A percentile compares a stretch with the other conserved stretches of the same genome.
Evolutionary conservation across 2,888 invertebrate genomes (phyloP).

Genomic region (Archips crataeganus): DNA sequence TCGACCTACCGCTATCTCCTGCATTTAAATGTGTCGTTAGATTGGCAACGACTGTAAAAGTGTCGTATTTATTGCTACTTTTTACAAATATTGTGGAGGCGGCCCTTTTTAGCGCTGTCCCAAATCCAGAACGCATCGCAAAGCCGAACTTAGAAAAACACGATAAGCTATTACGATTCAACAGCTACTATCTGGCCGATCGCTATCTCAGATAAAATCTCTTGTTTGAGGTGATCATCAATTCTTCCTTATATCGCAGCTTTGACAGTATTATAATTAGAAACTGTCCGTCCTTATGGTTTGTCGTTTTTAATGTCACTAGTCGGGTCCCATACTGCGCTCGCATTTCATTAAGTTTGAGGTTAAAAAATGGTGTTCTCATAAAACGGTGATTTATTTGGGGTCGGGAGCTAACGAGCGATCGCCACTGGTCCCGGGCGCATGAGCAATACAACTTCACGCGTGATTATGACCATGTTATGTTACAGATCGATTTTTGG

Average conservation of each 20-base stretch:
- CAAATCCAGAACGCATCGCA: conserved; percentile 29
- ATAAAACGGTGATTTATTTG: conserved; percentile 84
- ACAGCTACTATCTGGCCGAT: conserved; percentile 74
- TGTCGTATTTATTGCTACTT: conserved; percentile 36
- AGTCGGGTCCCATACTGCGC: conserved; percentile 83
- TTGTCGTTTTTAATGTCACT: conserved; percentile 85
- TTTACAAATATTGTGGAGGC: conserved; percentile 22
- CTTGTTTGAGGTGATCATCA: conserved; percentile 79
- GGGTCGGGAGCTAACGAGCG: conserved; percentile 82
- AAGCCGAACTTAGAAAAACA: conserved; percentile 60
- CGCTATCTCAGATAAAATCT: conserved; percentile 77
- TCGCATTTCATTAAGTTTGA: conserved; percentile 83
- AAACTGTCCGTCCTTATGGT: conserved; percentile 82
- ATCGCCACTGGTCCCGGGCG: conserved; percentile 68
- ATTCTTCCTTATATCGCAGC: conserved; percentile 80
- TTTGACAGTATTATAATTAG: conserved; percentile 86
- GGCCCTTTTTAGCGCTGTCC: conserved; percentile 28
- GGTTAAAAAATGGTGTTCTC: conserved; percentile 81
- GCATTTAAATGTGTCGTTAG: conserved; percentile 8
- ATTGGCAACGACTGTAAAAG: conserved; percentile 14
- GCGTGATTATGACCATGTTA: conserved; percentile 32
- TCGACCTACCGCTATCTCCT: background rate
- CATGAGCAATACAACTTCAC: conserved; percentile 41
- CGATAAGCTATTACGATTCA: conserved; percentile 65
- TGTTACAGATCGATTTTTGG: conserved; percentile 21